Evolutionary conservation across 1,140 invertebrate species (phyloP).

Genomic region (Sminthurides bifidus): DNA sequence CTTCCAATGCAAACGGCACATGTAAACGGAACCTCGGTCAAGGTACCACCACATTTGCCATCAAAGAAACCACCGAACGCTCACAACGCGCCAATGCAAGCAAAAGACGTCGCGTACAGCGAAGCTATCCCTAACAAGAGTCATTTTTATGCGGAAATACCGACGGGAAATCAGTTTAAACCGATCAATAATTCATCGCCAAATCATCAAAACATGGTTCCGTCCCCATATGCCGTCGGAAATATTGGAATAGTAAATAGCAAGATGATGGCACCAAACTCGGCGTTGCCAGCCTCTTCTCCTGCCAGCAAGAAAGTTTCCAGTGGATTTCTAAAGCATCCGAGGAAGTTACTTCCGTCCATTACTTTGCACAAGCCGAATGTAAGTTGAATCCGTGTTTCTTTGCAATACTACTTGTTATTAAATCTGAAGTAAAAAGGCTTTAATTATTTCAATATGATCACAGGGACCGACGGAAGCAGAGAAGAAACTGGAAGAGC

Average conservation of each 20-base stretch:
- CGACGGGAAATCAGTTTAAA: conserved; percentile 13
- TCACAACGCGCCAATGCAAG: too few relatives aligned
- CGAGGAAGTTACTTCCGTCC: conserved; percentile 18
- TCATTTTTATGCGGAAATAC: conserved; percentile 15
- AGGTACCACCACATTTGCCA: conserved; percentile 11
- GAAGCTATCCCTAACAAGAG: conserved; percentile 6
- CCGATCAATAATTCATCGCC: conserved; percentile 5
- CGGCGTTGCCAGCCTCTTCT: too few relatives aligned
- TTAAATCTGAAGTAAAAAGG: neutral
- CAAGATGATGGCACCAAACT: too few relatives aligned
- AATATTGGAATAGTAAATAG: conserved; percentile 13
- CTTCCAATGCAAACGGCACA: neutral
- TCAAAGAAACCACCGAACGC: conserved; percentile 6
- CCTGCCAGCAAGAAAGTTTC: conserved; percentile 3
- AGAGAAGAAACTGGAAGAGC: conserved; percentile 78
- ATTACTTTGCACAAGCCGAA: conserved; percentile 21
- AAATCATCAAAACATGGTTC: neutral
- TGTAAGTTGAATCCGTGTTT: too few relatives aligned
- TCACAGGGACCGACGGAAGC: conserved; percentile 39
- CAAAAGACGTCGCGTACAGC: conserved; percentile 11
- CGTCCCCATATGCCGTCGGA: conserved; percentile 20
- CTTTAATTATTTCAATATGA: neutral
- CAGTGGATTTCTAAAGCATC: conserved; percentile 7
- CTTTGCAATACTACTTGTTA: too few relatives aligned
- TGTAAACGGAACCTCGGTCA: neutral